Evolutionary conservation across 2,113 vertebrate species (phyloP).

Genomic region (Glaucidium brasilianum): DNA sequence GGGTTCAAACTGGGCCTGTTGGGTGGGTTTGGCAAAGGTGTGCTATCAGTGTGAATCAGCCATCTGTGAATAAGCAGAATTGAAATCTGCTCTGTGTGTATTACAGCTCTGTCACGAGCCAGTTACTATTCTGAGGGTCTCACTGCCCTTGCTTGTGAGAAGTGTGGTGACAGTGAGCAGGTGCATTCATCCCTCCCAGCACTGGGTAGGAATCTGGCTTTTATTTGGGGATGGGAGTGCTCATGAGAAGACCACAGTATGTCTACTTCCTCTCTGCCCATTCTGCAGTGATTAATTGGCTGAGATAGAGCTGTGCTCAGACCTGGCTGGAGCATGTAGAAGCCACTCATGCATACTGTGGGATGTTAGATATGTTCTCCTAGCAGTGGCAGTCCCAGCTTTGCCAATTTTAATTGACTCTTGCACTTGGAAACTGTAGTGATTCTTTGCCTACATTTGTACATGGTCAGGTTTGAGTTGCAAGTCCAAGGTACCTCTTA

Average conservation of each 20-base stretch:
- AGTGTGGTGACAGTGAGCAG: not conserved
- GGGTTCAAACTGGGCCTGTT: not conserved
- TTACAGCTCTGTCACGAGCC: not conserved
- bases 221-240: not conserved
- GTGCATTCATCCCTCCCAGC: not conserved
- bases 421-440: not conserved
- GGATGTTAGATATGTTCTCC: not conserved
- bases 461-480: not conserved
- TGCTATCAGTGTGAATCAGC: rapidly evolving
- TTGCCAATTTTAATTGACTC: not conserved
- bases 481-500: not conserved
- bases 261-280: not conserved
- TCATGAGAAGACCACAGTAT: not conserved
- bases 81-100: not conserved
- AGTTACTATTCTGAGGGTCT: not conserved
- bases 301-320: not conserved
- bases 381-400: not conserved
- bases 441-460: not conserved
- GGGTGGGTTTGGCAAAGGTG: not conserved
- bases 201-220: not conserved
- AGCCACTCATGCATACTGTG: not conserved
- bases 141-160: not conserved
- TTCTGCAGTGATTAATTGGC: not conserved
- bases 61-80: not conserved
- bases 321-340: not conserved